Base-by-base conservation (phyloP, 2,797 vertebrate genomes). In the Esox lucius region DNA sequence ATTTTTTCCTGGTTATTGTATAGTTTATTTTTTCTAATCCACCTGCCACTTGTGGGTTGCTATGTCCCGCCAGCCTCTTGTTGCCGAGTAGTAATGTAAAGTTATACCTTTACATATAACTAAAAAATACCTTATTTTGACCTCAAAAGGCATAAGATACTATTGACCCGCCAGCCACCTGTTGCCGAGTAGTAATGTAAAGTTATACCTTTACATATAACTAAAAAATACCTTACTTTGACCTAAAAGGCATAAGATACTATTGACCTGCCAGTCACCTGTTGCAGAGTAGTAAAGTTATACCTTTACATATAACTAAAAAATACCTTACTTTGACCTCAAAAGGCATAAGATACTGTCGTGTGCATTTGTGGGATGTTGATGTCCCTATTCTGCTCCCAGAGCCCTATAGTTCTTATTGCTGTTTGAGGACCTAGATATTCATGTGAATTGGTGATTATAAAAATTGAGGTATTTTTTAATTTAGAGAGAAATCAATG, bases 401-500 rank as follows among this genome's bases (percentile, higher is more conserved):
- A 71, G 68, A 71, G 70, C 75, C 70, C 64, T 68, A 62, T 80
- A 80, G 76, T 22, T 39, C 73, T 61, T 81, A 62, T 70, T 59
- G 16, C 68, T 59, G 70, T 73, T 17, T 73, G 33, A 80, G 68
- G 39, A 72, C 74, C 68, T 78, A 65, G 73, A 69, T 71, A 70
- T 64, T 17, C 46, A 67, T 67, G 49, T 71, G 12, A 72, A 59
- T 59, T 56, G 70, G 70, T 71, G 28, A 35, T 35, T n/a, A 35
- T 56, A 59, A 59, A 35, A 56, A 39, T 15, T 0, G 0, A 35
- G 28, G 31, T 56, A n/a, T 39, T 71, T 33, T 72, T 17, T n/a
- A 9, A 61, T 72, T 72, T 42, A n/a, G 24, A 56, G 35, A 46
- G n/a, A 42, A 61, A 42, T 56, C 39, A 39, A 35, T 62, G 31